Evolutionary conservation across 2,888 invertebrate genomes (phyloP), one percentile per base, ranked within the genome.

Genomic region (Noctua pronuba): DNA sequence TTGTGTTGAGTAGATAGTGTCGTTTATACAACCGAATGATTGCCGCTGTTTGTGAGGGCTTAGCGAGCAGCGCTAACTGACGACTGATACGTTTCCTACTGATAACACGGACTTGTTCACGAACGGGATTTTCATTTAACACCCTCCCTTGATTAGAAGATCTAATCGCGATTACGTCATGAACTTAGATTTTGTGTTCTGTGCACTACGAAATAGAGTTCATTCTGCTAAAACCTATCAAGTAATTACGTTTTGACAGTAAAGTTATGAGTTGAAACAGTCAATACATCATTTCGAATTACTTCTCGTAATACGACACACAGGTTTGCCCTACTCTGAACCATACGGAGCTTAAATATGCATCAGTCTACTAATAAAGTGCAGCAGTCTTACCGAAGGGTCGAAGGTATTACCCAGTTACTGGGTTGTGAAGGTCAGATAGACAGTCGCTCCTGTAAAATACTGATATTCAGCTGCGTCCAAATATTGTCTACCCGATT

Each of bases 91-190:
- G 76, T 75, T 68, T 83, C 67, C 66, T 73, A 69, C 79, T 80
- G 74, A 80, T 77, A 71, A 77, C 82, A 82, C 38, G 62, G 46
- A 81, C 60, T 77, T 76, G 67, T 80, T 77, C 44, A 76, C 74
- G 70, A 66, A 77, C 66, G 64, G 71, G 55, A 64, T 76, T 85
- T 81, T 76, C 49, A 85, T 85, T 82, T 82, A 52, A 82, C 16
- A 81, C 69, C 82, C 55, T 66, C 18, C 41, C 24, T 62, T 85
- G 73, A 73, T 70, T 69, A 75, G 41, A 60, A 64, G 58, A 69
- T 75, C 46, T 79, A 68, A 31, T 35, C 55, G 16, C 1, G 75
- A 75, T 72, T 72, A 28, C n/a, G 11, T 6, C n/a, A 16, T 21
- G 16, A 24, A 52, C 1, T 60, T 31, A 1, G 1, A 44, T 49